Evolutionary conservation across 2,797 vertebrate genomes (phyloP).

Genomic region (Sardinella longiceps): DNA sequence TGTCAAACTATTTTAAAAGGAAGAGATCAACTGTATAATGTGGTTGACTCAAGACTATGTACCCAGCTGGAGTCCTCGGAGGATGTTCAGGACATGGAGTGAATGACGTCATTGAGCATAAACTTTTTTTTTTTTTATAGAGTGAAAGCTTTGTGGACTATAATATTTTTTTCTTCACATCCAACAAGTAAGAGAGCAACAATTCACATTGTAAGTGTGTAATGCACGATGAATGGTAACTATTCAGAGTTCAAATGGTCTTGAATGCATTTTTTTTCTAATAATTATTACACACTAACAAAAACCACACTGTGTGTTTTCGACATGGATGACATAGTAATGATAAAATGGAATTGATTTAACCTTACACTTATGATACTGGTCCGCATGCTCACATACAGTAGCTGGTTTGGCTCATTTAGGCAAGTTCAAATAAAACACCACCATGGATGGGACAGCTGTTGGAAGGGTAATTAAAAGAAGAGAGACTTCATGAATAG

Average conservation of each 20-base stretch:
- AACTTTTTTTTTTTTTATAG: neutral
- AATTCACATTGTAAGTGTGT: neutral
- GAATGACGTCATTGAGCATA: neutral
- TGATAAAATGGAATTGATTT: neutral
- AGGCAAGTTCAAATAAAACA: slow-evolving; percentile 28
- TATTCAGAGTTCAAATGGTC: too few species aligned
- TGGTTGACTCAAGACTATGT: neutral
- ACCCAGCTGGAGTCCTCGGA: neutral
- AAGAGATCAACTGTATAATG: neutral
- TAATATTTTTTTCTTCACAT: neutral
- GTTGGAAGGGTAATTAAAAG: slow-evolving; percentile 69
- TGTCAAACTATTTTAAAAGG: neutral
- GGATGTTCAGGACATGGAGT: neutral
- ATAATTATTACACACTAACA: too few species aligned
- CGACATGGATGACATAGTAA: neutral
- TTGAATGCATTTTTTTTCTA: too few species aligned
- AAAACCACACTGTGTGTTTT: neutral
- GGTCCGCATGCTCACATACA: neutral
- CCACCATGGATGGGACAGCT: neutral
- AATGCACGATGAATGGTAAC: neutral
- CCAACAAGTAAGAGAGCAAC: neutral
- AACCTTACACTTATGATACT: neutral
- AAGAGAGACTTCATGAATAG: slow-evolving; percentile 71
- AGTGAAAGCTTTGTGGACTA: neutral
- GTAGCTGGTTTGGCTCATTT: slow-evolving; percentile 40